Percentiles rank a stretch among this genome's conserved stretches.
Evolutionary conservation across 1,140 invertebrate species (phyloP).

Genomic region (Phocides pigmalion): DNA sequence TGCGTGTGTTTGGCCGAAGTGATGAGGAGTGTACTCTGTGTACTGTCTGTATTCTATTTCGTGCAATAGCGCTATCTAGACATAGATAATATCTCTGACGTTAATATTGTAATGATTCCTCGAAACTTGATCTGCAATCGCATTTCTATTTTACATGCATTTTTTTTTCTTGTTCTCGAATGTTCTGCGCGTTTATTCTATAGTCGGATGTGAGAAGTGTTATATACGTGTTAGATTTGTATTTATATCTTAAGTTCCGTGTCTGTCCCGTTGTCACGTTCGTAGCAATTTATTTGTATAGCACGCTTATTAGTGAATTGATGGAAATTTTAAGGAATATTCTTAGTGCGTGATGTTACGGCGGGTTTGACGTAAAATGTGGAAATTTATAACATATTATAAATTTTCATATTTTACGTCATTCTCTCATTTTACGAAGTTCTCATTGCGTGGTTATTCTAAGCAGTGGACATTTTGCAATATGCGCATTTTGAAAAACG

Average conservation of each 20-base stretch:
- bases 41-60: background rate
- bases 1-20: too few species aligned
- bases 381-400: too few species aligned
- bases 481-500: too few species aligned
- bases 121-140: conserved; percentile 45
- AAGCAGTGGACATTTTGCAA: too few species aligned
- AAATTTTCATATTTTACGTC: too few species aligned
- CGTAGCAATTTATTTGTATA: background rate
- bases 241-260: conserved; percentile 16
- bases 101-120: conserved; percentile 45
- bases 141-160: conserved; percentile 41
- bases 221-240: conserved; percentile 26
- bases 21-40: too few species aligned
- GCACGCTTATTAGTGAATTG: conserved; percentile 10
- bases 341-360: too few species aligned
- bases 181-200: conserved; percentile 6
- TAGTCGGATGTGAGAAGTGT: conserved; percentile 3
- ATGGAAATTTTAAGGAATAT: background rate
- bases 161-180: conserved; percentile 34
- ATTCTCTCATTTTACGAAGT: too few species aligned
- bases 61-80: background rate
- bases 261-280: background rate
- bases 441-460: too few species aligned
- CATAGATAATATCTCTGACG: conserved; percentile 3
- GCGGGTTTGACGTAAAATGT: too few species aligned